A percentile compares a stretch with the other conserved stretches of the same genome.
phyloP scores from a whole-genome alignment of 2,113 vertebrate species.

The Trematomus loennbergii region DNA sequence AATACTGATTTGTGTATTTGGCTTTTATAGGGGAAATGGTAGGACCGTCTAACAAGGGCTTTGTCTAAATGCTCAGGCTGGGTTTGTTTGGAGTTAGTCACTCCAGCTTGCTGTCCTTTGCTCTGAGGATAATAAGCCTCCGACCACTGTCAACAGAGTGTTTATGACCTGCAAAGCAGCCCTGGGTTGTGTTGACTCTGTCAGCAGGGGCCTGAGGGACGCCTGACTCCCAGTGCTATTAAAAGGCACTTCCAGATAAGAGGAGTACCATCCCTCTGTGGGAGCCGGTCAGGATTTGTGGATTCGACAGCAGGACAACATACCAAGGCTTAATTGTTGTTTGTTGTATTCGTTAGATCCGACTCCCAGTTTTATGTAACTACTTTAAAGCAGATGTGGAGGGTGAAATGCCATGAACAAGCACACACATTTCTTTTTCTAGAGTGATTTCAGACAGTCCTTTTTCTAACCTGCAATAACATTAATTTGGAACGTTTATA shows the following conservation, averaged over 20 bases:
- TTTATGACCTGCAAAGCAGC: constrained; percentile 81
- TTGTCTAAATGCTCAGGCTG: constrained; percentile 43
- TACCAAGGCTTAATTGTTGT: not conserved
- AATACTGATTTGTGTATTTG: not conserved
- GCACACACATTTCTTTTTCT: not conserved
- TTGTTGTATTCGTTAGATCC: not conserved
- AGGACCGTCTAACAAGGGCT: constrained; percentile 46
- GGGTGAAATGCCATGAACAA: not conserved
- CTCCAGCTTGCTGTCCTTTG: constrained; percentile 56
- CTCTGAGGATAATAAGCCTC: constrained; percentile 70
- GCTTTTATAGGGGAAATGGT: not conserved
- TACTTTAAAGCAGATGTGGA: constrained; percentile 6
- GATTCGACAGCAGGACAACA: constrained; percentile 28
- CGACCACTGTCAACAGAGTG: constrained; percentile 75
- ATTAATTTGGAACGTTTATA: constrained; percentile 36
- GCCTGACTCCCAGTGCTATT: constrained; percentile 58
- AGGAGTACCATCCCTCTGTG: constrained; percentile 47
- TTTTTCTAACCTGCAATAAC: not conserved
- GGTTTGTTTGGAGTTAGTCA: constrained; percentile 63
- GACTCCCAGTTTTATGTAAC: not conserved
- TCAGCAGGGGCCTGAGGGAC: constrained; percentile 68
- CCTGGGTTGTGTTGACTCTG: constrained; percentile 72
- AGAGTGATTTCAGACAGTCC: no score
- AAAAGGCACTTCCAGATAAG: constrained; percentile 79
- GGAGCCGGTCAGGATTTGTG: constrained; percentile 33